phyloP scores from a whole-genome alignment of 2,113 vertebrate species.

The Colaptes auratus region DNA sequence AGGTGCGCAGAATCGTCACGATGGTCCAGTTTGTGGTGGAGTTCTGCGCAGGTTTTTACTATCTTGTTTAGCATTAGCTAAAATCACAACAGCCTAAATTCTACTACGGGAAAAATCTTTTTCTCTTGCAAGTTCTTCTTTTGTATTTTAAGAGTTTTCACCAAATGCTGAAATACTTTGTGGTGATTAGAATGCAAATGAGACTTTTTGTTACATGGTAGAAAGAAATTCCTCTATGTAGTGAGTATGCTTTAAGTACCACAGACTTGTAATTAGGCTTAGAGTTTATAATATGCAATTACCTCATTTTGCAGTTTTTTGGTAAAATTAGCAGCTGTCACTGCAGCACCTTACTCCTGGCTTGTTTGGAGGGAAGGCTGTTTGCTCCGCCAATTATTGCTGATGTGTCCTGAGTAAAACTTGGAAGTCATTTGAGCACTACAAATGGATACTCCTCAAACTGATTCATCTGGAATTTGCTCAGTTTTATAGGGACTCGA shows the following conservation, averaged over 20 bases:
- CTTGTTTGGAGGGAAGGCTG: background rate
- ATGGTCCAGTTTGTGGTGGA: background rate
- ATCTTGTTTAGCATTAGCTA: background rate
- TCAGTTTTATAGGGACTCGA: background rate
- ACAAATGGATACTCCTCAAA: background rate
- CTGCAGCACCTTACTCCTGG: background rate
- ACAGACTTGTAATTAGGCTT: constrained; percentile 23
- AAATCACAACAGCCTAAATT: background rate
- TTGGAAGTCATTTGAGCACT: background rate
- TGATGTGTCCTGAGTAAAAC: background rate
- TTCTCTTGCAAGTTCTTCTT: constrained; percentile 6
- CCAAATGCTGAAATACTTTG: background rate
- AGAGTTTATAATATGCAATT: background rate
- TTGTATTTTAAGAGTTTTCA: constrained; percentile 29
- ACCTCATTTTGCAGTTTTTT: constrained; percentile 41
- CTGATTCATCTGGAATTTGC: background rate
- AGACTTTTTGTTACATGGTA: constrained; percentile 20
- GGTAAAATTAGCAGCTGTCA: constrained; percentile 26
- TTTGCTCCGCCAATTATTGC: background rate
- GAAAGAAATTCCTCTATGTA: background rate
- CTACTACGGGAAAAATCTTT: background rate
- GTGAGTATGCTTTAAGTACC: constrained; percentile 5
- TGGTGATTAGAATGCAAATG: constrained; percentile 33
- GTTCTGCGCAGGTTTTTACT: background rate
- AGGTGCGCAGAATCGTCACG: background rate